Evolutionary conservation across 2,797 vertebrate species (phyloP), one percentile per base, ranked within the genome.

Genomic region (Discoglossus pictus): DNA sequence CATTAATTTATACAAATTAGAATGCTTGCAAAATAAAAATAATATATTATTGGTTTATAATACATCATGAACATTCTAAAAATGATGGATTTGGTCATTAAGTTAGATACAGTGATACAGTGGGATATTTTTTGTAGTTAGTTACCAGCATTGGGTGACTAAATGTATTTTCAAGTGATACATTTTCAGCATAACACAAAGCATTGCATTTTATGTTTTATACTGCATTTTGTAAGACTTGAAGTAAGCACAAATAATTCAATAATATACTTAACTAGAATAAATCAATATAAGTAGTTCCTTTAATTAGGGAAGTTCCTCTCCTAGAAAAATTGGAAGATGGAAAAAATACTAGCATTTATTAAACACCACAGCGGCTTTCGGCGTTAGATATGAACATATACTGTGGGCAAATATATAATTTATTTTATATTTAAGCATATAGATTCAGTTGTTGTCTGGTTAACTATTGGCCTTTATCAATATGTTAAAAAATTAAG

Each of bases 11-110:
- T 23, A 40, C 40, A 36, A 17, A 12, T 47, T 61, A 13, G 34
- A 62, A 13, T 23, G 4, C 23, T 16, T 24, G n/a, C 16, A 51
- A 40, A 62, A 25, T 62, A 62, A 51, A 59, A 62, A 10, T 17
- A 6, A 34, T 35, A 7, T 27, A 51, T 62, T 62, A 51, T 27
- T 39, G 35, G 12, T 62, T 27, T 51, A 62, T 46, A 13, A 47
- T 36, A 35, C 13, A 44, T 6, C 24, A 35, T 47, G 36, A 47
- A 23, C 43, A n/a, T 44, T 34, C 20, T 15, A 44, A 47, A 17
- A 46, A 43, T 38, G 17, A 34, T 47, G 23, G 47, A 61, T 44
- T 9, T 7, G 20, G 25, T 1, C 44, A 61, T 39, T 61, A 47
- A 20, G 8, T 18, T 39, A n/a, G n/a, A 16, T 24, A 61, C 11